A percentile compares a stretch with the other conserved stretches of the same genome.
Evolutionary conservation across 1,140 invertebrate genomes (phyloP).

Genomic region (Hylaeus volcanicus): DNA sequence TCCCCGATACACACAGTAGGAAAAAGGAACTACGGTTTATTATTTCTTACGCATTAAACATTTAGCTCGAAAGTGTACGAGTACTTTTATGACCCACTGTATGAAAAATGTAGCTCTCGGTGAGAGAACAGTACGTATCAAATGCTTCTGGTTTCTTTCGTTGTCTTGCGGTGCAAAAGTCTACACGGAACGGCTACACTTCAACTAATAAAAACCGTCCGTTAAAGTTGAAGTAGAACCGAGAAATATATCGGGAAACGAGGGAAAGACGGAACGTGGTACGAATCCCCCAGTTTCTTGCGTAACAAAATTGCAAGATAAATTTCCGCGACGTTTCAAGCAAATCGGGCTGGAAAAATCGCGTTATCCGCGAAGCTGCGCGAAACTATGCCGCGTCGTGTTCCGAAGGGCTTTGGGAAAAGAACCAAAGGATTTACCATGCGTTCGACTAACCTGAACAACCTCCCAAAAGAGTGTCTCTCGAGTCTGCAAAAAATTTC

Average conservation of each 20-base stretch:
- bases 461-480: slow-evolving; percentile 19
- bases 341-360: slow-evolving; percentile 1
- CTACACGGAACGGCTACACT: slow-evolving; percentile 1
- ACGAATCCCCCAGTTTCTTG: slow-evolving; percentile 21
- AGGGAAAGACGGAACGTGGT: slow-evolving; percentile 18
- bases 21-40: too few species aligned
- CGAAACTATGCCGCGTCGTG: slow-evolving; percentile 34
- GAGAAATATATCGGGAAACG: slow-evolving; percentile 17
- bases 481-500: slow-evolving; percentile 8
- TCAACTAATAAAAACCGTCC: slow-evolving; percentile 5
- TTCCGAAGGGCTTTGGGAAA: slow-evolving; percentile 13
- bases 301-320: slow-evolving; percentile 34
- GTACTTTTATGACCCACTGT: too few species aligned
- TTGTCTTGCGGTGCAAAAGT: neutral
- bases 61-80: too few species aligned
- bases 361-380: slow-evolving; percentile 22
- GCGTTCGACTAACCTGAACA: slow-evolving; percentile 33
- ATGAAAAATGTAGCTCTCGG: neutral
- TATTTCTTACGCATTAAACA: too few species aligned
- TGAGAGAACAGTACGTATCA: neutral
- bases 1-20: too few species aligned
- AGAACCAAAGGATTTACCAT: slow-evolving; percentile 50
- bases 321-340: slow-evolving; percentile 25
- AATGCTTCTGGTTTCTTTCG: neutral
- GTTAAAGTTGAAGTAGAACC: slow-evolving; percentile 28